Percentiles rank a stretch among this genome's conserved stretches.
phyloP scores from a whole-genome alignment of 1,140 invertebrate species.

The Panagrolaimus sp. region DNA sequence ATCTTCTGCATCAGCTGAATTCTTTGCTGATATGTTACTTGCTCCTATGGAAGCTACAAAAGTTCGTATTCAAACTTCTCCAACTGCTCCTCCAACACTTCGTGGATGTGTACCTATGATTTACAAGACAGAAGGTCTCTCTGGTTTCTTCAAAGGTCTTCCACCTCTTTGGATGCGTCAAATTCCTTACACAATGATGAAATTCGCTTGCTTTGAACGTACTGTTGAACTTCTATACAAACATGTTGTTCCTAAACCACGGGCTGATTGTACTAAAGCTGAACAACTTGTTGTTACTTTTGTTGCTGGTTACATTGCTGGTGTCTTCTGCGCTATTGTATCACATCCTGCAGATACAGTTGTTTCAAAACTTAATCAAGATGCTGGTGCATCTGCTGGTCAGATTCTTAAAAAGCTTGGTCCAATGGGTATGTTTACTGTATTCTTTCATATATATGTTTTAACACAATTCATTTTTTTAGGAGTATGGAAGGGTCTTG shows the following conservation, averaged over 20 bases:
- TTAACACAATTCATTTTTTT: constrained; percentile 17
- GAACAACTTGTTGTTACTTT: constrained; percentile 95
- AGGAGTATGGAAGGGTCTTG: constrained; percentile 90
- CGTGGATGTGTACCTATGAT: constrained; percentile 82
- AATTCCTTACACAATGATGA: constrained; percentile 99
- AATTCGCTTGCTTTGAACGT: constrained; percentile 98
- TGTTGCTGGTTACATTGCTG: constrained; percentile 96
- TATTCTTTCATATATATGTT: constrained; percentile 15
- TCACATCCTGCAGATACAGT: constrained; percentile 98
- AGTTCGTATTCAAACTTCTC: constrained; percentile 90
- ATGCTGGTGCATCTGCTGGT: constrained; percentile 72
- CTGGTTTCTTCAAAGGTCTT: constrained; percentile 64
- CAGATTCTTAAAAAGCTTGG: constrained; percentile 71
- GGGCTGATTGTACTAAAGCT: constrained; percentile 79
- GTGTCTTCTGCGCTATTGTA: constrained; percentile 98
- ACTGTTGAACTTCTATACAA: constrained; percentile 91
- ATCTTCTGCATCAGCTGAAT: constrained; percentile 93
- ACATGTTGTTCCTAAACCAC: constrained; percentile 85
- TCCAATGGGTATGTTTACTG: constrained; percentile 64
- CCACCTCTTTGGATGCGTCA: constrained; percentile 91
- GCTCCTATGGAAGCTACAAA: constrained; percentile 97
- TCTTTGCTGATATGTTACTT: constrained; percentile 96
- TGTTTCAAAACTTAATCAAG: constrained; percentile 96
- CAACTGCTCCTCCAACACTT: constrained; percentile 82
- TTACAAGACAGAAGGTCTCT: constrained; percentile 62